Evolutionary conservation across 2,797 vertebrate genomes (phyloP).

Genomic region (Astyanax mexicanus): DNA sequence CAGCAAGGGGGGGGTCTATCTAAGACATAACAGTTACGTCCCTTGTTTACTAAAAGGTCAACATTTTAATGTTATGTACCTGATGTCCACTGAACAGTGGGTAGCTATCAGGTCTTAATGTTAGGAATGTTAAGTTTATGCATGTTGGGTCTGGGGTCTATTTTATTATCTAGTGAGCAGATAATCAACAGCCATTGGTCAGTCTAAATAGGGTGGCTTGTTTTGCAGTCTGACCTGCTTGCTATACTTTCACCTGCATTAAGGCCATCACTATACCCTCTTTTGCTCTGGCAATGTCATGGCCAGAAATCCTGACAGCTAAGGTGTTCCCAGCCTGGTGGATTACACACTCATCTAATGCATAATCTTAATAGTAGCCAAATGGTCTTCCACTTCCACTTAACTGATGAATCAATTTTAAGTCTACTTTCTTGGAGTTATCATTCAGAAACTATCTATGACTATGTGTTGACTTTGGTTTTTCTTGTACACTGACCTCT

Average conservation of each 20-base stretch:
- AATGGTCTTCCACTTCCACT: not conserved
- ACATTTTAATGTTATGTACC: not conserved
- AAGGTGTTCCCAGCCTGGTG: not conserved
- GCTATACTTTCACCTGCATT: not conserved
- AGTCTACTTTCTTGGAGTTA: not conserved
- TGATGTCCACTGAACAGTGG: not conserved
- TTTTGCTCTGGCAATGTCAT: not conserved
- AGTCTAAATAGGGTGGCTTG: not conserved
- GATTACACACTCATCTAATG: not conserved
- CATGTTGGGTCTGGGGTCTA: no score
- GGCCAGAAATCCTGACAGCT: not conserved
- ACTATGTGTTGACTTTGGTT: not conserved
- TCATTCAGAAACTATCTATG: not conserved
- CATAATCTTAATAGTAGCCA: not conserved
- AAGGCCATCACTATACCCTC: not conserved
- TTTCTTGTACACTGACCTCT: not conserved
- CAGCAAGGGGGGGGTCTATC: no score
- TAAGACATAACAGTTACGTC: no score
- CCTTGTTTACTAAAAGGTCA: not conserved
- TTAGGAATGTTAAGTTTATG: no score
- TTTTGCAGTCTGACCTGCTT: not conserved
- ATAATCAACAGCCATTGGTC: no score
- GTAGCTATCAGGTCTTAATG: not conserved
- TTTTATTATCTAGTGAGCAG: not conserved
- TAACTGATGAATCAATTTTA: slow-evolving; percentile 14